Conservation (phyloP, 1,140 invertebrate genomes). For the Vanessa atalanta region DNA sequence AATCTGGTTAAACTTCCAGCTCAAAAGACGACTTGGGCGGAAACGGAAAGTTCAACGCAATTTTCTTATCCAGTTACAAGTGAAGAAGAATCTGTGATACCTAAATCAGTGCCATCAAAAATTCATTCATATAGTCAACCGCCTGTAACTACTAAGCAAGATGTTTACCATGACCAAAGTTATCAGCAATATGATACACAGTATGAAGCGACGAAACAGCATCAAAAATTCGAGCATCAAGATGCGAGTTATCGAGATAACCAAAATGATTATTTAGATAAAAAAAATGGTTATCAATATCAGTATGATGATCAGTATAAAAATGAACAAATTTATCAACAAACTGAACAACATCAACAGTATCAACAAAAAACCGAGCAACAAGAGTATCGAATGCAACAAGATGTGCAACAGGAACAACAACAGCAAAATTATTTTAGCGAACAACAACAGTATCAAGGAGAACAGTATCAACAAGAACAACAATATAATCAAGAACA, state of each 20-base stretch:
- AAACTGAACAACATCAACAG: slow-evolving; percentile 49
- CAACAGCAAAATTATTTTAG: slow-evolving; percentile 41
- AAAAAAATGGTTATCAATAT: slow-evolving; percentile 50
- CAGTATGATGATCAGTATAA: slow-evolving; percentile 51
- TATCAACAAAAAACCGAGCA: slow-evolving; percentile 32
- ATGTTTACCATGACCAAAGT: slow-evolving; percentile 54
- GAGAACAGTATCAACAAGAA: slow-evolving; percentile 37
- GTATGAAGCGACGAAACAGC: slow-evolving; percentile 66
- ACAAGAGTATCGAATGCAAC: slow-evolving; percentile 25
- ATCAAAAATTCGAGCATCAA: slow-evolving; percentile 50
- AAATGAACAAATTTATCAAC: slow-evolving; percentile 40
- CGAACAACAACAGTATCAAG: slow-evolving; percentile 27
- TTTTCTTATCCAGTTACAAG: slow-evolving; percentile 64
- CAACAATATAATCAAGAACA: slow-evolving; percentile 73
- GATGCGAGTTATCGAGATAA: slow-evolving; percentile 46
- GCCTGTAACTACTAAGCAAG: slow-evolving; percentile 64
- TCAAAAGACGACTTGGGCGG: slow-evolving; percentile 72
- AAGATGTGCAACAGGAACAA: slow-evolving; percentile 35
- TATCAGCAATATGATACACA: slow-evolving; percentile 79
- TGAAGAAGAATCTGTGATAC: slow-evolving; percentile 58
- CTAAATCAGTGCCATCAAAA: slow-evolving; percentile 63
- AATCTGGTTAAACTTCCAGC: slow-evolving; percentile 66
- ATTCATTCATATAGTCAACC: slow-evolving; percentile 62
- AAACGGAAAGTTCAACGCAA: slow-evolving; percentile 61
- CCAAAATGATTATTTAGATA: slow-evolving; percentile 50